Base-by-base conservation (phyloP, 2,797 vertebrate species). In the Pseudomugil tenellus region DNA sequence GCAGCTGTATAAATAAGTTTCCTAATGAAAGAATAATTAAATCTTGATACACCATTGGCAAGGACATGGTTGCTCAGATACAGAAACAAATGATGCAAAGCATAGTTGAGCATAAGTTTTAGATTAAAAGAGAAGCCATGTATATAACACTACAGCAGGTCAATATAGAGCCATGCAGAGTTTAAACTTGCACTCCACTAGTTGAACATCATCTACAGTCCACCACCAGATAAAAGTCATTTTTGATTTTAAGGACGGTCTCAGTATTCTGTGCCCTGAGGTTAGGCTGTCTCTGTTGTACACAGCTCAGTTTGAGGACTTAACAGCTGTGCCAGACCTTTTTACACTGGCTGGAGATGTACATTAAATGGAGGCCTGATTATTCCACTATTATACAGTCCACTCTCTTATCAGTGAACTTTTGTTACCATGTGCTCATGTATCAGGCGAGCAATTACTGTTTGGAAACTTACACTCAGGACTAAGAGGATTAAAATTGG, bases 181-280 rank as follows among this genome's bases (percentile, higher is more conserved):
- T 75, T 79, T 83, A 85, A 81, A 84, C 82, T 84, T 85, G 80
- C 80, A 58, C 83, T 88, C 55, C 1, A 37, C 90, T 58, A 63
- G 63, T 71, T 55, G 62, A 81, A 77, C 72, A 77, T 86, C 79
- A 77, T 61, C 77, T 67, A 55, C 48, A 19, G 39, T 78, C 81
- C 51, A 17, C 41, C 0, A 84, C 64, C 70, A 73, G 64, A 79
- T 69, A 11, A 85, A 81, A 87, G 83, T 80, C 76, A 62, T 82
- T 80, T 74, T 79, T 58, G 63, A 81, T 79, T 85, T 80, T 79
- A 84, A 84, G 79, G 82, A 87, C 82, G 67, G 58, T 70, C 54
- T 81, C 61, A 67, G 72, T 55, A 70, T 81, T 81, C 63, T 82
- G 73, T 55, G 69, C 67, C 74, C 64, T n/a, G 52, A 70, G 63